A percentile compares a stretch with the other conserved stretches of the same genome.
These are phyloP conservation scores for Drosophila pegasa DNA, from an alignment of 2,888 invertebrate genomes.

Conservation along the genomic window DNA sequence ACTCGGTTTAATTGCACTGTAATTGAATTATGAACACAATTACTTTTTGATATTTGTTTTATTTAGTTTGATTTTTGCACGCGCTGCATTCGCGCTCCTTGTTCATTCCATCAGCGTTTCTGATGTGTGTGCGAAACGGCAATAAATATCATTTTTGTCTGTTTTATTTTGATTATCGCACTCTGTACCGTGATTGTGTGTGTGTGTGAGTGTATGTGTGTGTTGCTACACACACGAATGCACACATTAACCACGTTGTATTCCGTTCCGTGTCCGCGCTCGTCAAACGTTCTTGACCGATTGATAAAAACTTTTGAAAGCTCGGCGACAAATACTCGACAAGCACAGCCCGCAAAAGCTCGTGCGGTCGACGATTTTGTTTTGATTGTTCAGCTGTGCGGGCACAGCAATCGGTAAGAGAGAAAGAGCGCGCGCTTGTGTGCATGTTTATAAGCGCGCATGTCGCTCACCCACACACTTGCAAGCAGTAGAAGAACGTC, in stretches of 20 bases:
- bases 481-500: slow-evolving; percentile 19
- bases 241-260: slow-evolving; percentile 15
- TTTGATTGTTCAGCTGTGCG: slow-evolving; percentile 73
- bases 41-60: slow-evolving; percentile 26
- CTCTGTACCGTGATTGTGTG: slow-evolving; percentile 28
- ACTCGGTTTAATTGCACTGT: slow-evolving; percentile 42
- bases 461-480: slow-evolving; percentile 44
- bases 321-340: slow-evolving; percentile 68
- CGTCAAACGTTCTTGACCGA: slow-evolving; percentile 84
- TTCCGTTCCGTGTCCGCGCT: slow-evolving; percentile 66
- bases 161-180: slow-evolving; percentile 69
- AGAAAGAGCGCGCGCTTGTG: not conserved
- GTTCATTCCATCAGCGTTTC: slow-evolving; percentile 42
- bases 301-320: slow-evolving; percentile 84
- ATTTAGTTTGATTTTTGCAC: slow-evolving; percentile 44
- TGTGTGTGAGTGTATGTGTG: not conserved
- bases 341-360: slow-evolving; percentile 52
- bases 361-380: slow-evolving; percentile 49
- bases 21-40: slow-evolving; percentile 52
- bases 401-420: slow-evolving; percentile 29
- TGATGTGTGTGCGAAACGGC: slow-evolving; percentile 17
- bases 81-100: slow-evolving; percentile 31
- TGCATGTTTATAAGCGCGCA: slow-evolving; percentile 32
- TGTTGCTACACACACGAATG: slow-evolving; percentile 37
- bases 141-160: slow-evolving; percentile 29